phyloP scores from a whole-genome alignment of 2,797 vertebrate species.

The Lepilemur septentrionalis region DNA sequence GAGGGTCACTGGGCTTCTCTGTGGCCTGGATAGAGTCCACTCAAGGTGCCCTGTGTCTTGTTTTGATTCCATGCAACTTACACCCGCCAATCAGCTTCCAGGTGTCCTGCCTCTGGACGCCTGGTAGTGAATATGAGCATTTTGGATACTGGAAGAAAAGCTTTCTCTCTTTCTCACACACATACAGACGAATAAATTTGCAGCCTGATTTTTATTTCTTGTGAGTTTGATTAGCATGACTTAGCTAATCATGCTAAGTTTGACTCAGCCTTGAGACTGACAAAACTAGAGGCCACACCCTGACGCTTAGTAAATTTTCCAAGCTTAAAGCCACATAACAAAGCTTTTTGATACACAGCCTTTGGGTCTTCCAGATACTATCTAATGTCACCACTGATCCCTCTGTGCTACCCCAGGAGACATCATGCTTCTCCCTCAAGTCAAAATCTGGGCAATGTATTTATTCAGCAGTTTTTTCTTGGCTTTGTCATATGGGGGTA shows the following conservation, averaged over 20 bases:
- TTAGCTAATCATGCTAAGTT: background rate
- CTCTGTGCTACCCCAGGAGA: background rate
- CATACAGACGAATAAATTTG: background rate
- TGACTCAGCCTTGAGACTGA: background rate
- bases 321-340: background rate
- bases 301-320: background rate
- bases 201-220: constrained; percentile 5
- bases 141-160: background rate
- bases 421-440: background rate
- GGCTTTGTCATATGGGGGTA: background rate
- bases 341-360: background rate
- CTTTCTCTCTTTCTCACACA: background rate
- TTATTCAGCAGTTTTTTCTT: background rate
- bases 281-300: background rate
- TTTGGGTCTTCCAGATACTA: background rate
- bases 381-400: background rate
- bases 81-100: background rate
- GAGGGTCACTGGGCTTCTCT: background rate
- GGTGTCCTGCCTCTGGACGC: background rate
- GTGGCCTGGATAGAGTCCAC: background rate
- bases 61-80: background rate
- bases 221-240: background rate
- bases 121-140: background rate
- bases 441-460: background rate
- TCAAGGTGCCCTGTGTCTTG: background rate